These are phyloP conservation scores for Mizuhopecten yessoensis DNA, from an alignment of 1,140 invertebrate species.

Conservation along the genomic window DNA sequence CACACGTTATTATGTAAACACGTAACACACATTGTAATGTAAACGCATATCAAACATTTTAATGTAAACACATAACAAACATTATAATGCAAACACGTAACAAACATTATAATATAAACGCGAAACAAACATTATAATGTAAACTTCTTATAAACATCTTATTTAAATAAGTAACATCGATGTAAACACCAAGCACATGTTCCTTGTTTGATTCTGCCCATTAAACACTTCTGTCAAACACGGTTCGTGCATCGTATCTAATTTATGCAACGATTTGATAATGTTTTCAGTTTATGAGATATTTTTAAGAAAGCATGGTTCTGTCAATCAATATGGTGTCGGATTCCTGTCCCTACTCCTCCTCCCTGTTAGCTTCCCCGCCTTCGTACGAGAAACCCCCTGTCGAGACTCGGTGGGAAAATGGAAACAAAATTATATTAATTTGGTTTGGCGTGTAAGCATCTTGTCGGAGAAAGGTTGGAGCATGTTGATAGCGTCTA, in stretches of 20 bases:
- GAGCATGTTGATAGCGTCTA: background rate
- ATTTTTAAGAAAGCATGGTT: background rate
- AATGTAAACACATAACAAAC: too few species aligned
- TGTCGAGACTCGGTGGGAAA: background rate
- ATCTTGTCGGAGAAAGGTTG: background rate
- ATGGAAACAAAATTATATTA: conserved; percentile 30
- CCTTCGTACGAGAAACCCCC: background rate
- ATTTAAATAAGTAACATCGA: too few species aligned
- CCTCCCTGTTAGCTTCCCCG: background rate
- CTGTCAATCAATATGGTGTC: background rate
- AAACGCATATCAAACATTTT: background rate
- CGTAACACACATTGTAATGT: background rate
- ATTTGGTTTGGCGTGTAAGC: background rate
- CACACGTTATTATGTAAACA: background rate
- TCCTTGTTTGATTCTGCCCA: background rate
- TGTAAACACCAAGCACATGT: background rate
- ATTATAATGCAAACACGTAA: too few species aligned
- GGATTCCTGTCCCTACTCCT: background rate
- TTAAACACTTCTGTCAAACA: background rate
- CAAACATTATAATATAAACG: too few species aligned
- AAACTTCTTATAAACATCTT: too few species aligned
- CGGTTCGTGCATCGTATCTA: background rate
- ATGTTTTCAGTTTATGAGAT: background rate
- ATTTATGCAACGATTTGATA: background rate
- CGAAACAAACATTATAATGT: too few species aligned